Evolutionary conservation across 2,113 vertebrate genomes (phyloP), one percentile per base, ranked within the genome.

Genomic region (Numida meleagris): DNA sequence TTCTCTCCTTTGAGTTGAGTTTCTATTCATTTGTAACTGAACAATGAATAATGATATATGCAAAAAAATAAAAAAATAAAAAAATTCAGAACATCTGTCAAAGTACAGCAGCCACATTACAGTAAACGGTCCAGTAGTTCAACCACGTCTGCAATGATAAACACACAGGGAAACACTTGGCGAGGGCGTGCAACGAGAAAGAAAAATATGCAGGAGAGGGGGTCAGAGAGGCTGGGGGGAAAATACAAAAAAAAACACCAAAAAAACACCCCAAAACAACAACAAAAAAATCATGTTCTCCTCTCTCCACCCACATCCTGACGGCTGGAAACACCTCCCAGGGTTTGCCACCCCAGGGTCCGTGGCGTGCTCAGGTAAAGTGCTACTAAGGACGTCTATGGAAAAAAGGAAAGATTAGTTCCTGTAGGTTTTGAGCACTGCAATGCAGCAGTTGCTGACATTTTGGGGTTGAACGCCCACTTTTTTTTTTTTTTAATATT

Each of bases 61-160:
- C 70, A 12, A 67, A 55, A 67, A 82, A 81, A 80, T 75, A 27
- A 20, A 74, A 63, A 76, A 33, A 57, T 31, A 57, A 53, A 77
- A 86, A 83, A 95, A 89, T 94, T 85, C 79, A 94, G 96, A 94
- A 96, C 95, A 96, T 87, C 45, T 79, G 73, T 96, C 78, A 95
- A 96, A 96, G 93, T 94, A 95, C 78, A 86, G 74, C 31, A 81
- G 93, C 50, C 42, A 79, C 81, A 43, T 18, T 87, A 92, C 6
- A 14, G 89, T 82, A 72, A 96, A 87, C 1, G 5, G 81, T 70
- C 94, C 36, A 19, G 63, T 67, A 50, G 48, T 67, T 74, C 81
- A 92, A 94, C 21, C 91, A 95, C 86, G 95, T 94, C 95, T 96
- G 96, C 95, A 96, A 96, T 87, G 95, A 96, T 88, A 89, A 97